These are phyloP conservation scores for Phyllostomus discolor DNA, from an alignment of 2,113 vertebrate species.

Conservation along the genomic window DNA sequence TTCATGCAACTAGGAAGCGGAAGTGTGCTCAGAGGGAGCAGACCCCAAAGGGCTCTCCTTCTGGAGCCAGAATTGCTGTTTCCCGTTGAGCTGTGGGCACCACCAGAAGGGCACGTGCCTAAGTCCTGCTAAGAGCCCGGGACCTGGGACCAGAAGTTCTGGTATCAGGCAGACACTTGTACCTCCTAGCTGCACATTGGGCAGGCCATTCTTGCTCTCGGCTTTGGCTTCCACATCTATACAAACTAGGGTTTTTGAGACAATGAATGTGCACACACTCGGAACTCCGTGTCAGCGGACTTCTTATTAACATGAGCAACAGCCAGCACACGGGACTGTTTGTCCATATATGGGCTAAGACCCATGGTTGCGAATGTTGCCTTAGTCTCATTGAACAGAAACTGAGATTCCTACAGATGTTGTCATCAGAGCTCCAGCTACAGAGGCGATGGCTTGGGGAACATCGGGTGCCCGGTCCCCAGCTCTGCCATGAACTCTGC, in stretches of 20 bases:
- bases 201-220: background rate
- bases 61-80: background rate
- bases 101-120: background rate
- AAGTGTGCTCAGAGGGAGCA: background rate
- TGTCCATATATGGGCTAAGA: background rate
- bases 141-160: background rate
- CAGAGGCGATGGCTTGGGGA: background rate
- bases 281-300: background rate
- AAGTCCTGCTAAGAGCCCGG: background rate
- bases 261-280: background rate
- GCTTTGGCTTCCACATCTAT: background rate
- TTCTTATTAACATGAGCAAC: background rate
- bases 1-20: background rate
- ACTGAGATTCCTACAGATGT: background rate
- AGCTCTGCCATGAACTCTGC: background rate
- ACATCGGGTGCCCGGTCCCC: background rate
- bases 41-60: background rate
- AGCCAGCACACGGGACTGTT: background rate
- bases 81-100: background rate
- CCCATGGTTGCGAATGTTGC: background rate
- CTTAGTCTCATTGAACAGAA: background rate
- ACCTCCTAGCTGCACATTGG: background rate
- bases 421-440: background rate
- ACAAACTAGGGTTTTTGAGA: background rate
- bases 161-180: background rate